These are phyloP conservation scores for Paraplagusia blochii DNA, from an alignment of 2,113 vertebrate genomes.

Conservation along the genomic window DNA sequence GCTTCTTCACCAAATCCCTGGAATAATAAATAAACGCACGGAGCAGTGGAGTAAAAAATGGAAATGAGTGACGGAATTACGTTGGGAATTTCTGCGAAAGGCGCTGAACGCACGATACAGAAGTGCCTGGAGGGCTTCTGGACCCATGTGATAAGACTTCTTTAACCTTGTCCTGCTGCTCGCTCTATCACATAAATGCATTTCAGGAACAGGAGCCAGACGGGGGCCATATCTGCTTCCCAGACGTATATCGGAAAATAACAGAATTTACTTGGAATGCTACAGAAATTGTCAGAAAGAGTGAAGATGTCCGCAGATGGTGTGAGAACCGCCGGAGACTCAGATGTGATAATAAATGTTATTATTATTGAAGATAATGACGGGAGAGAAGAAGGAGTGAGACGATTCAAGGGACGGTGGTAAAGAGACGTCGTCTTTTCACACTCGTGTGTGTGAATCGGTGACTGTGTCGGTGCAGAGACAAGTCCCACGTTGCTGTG, in stretches of 20 bases:
- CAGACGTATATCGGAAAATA: conserved; percentile 34
- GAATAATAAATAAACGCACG: not conserved
- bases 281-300: conserved; percentile 24
- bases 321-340: conserved; percentile 9
- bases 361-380: too few relatives aligned
- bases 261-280: conserved; percentile 42
- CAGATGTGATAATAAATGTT: conserved; percentile 30
- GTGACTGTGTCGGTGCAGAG: conserved; percentile 5
- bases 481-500: conserved; percentile 3
- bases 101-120: conserved; percentile 11
- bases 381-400: not conserved
- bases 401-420: conserved; percentile 8
- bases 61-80: conserved; percentile 27
- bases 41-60: not conserved
- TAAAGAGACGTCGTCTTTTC: conserved; percentile 17
- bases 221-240: conserved; percentile 32
- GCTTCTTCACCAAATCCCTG: not conserved
- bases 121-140: conserved; percentile 6
- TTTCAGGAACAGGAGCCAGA: conserved; percentile 37
- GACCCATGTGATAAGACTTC: conserved; percentile 18
- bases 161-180: conserved; percentile 38
- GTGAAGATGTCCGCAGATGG: conserved; percentile 31
- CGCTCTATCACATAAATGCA: conserved; percentile 19
- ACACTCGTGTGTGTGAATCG: conserved; percentile 19
- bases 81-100: conserved; percentile 19